Evolutionary conservation across 2,113 vertebrate genomes (phyloP).

Genomic region (Talpa occidentalis): DNA sequence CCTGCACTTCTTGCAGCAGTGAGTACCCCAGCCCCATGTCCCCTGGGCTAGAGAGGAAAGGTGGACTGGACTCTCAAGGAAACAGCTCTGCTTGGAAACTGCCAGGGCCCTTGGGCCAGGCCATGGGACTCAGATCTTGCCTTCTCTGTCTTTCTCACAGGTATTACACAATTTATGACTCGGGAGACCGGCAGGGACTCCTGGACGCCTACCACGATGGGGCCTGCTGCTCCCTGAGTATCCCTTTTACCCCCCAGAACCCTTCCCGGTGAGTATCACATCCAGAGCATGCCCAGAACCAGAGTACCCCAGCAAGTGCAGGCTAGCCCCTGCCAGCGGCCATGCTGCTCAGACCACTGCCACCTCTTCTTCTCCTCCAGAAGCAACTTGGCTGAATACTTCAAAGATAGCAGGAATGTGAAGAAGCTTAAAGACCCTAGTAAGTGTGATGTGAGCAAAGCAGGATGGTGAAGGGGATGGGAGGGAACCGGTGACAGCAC

Average conservation of each 20-base stretch:
- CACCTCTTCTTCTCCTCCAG: constrained; percentile 73
- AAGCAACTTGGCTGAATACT: constrained; percentile 91
- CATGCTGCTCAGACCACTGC: not conserved
- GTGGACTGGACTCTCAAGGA: not conserved
- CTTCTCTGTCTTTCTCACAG: constrained; percentile 75
- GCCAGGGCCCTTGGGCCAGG: not conserved
- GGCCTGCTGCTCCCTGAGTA: constrained; percentile 92
- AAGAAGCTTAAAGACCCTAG: constrained; percentile 92
- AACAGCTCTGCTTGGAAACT: not conserved
- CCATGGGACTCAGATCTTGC: not conserved
- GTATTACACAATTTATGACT: constrained; percentile 94
- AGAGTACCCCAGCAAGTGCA: not conserved
- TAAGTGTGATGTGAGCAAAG: constrained; percentile 80
- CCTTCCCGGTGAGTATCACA: constrained; percentile 86
- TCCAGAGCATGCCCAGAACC: not conserved
- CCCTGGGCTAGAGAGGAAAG: fast-evolving
- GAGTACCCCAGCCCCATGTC: constrained; percentile 75
- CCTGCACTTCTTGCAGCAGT: constrained; percentile 93
- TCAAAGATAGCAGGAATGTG: constrained; percentile 92
- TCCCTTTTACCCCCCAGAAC: constrained; percentile 87
- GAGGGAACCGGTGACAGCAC: fast-evolving
- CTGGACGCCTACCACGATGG: constrained; percentile 95
- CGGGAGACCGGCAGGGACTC: constrained; percentile 91
- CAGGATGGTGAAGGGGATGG: not conserved
- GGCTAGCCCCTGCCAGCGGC: not conserved